Evolutionary conservation across 2,888 invertebrate species (phyloP).

Genomic region (Lampropteryx suffumata): DNA sequence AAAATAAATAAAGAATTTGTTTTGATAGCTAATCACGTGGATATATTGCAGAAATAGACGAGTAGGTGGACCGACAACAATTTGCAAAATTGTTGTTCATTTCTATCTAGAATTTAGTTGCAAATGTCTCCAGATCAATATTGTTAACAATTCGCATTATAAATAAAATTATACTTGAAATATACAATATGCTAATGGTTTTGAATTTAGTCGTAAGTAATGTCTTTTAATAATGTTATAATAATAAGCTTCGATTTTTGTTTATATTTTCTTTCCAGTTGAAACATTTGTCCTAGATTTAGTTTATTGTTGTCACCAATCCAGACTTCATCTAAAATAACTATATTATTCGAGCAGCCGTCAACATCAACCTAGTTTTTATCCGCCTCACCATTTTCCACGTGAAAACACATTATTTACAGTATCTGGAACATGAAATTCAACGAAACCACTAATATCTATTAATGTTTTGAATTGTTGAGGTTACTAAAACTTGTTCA

Average conservation of each 20-base stretch:
- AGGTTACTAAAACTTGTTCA: background rate
- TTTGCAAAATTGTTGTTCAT: background rate
- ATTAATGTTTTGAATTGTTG: constrained; percentile 7
- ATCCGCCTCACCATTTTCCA: constrained; percentile 33
- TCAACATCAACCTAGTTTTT: constrained; percentile 41
- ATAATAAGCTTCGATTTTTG: constrained; percentile 3
- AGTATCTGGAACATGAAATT: constrained; percentile 39
- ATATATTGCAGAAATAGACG: constrained; percentile 4
- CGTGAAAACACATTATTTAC: constrained; percentile 40
- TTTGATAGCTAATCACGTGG: constrained; percentile 23
- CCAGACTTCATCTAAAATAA: constrained; percentile 41
- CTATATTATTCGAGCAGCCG: constrained; percentile 26
- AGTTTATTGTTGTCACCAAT: constrained; percentile 37
- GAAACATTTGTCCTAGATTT: constrained; percentile 23
- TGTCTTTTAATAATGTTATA: too few species aligned
- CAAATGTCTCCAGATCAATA: background rate
- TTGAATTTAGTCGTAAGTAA: background rate
- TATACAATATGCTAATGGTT: background rate
- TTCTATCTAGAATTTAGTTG: background rate
- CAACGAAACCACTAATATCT: constrained; percentile 28
- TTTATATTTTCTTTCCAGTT: constrained; percentile 10
- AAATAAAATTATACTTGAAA: too few species aligned
- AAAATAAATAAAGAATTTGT: constrained; percentile 25
- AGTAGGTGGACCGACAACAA: background rate
- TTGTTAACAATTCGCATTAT: too few species aligned